Base-by-base conservation (phyloP, 2,888 invertebrate genomes). In the Volucella inanis region DNA sequence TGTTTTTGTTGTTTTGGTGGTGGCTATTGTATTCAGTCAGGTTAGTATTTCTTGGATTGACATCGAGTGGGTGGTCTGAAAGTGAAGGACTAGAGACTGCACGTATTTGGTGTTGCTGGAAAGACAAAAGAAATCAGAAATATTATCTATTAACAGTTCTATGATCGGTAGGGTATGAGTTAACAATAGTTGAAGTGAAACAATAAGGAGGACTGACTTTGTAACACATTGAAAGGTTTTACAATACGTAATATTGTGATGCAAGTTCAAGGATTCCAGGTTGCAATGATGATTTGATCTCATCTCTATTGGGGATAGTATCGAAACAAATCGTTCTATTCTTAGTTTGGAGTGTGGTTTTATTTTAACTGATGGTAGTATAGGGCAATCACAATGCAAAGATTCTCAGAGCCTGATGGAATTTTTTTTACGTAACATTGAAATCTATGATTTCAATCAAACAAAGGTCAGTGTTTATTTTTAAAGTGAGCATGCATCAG, bases 21-120 rank as follows among this genome's bases (percentile, higher is more conserved):
- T 71, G 78, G 78, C 38, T 67, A 67, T 81, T 81, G 59, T 81
- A 85, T 39, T 86, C 80, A 85, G 74, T 71, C 72, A 74, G 65
- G 65, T 78, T 54, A 57, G 57, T 80, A 49, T 71, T 75, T 31
- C 64, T 79, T 54, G 77, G 75, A 55, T 67, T 79, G 15, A 47
- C 62, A 65, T 88, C 88, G 49, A 88, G 55, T 45, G 88, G 87
- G 76, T 88, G 87, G 68, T 91, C 91, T 55, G 89, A 90, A 62
- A 92, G 87, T 64, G 92, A 90, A 77, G 92, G 92, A 89, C 92
- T 92, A 52, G 92, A 92, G 31, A 92, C 90, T 59, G 92, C 90
- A 82, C 92, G 90, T 88, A 92, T 90, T 89, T 92, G 92, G 84
- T 90, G 89, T 61, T 90, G 89, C 92, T 92, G 87, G 12, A 90